These are phyloP conservation scores for Drosophila lacteicornis DNA, from an alignment of 1,140 invertebrate genomes.

Conservation along the genomic window DNA sequence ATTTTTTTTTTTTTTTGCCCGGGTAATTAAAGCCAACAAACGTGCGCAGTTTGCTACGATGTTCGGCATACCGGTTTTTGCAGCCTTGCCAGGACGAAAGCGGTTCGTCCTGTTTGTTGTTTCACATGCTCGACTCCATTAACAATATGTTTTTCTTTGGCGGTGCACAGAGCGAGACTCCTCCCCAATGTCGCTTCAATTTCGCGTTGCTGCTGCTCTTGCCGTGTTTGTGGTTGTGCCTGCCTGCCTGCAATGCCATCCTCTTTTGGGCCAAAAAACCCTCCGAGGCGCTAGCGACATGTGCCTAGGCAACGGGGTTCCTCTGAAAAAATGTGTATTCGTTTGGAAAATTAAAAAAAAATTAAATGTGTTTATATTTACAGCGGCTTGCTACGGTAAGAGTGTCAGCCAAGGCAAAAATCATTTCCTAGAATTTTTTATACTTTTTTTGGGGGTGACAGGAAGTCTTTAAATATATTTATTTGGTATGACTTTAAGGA, in stretches of 20 bases:
- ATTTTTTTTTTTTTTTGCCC: background rate
- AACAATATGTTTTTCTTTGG: slow-evolving; percentile 77
- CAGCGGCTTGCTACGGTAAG: background rate
- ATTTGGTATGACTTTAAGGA: background rate
- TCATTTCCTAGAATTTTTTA: background rate
- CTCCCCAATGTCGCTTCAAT: slow-evolving; percentile 48
- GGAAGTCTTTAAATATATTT: background rate
- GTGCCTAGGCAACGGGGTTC: slow-evolving; percentile 25
- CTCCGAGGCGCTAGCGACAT: slow-evolving; percentile 35
- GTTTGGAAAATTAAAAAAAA: slow-evolving; percentile 80
- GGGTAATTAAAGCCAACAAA: slow-evolving; percentile 34
- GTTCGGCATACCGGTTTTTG: slow-evolving; percentile 12
- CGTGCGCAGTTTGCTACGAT: slow-evolving; percentile 5
- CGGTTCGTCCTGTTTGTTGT: slow-evolving; percentile 66
- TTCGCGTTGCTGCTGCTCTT: slow-evolving; percentile 22
- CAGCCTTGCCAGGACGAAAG: slow-evolving; percentile 1
- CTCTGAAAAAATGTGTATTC: slow-evolving; percentile 64
- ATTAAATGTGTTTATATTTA: slow-evolving; percentile 73
- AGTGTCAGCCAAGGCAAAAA: slow-evolving; percentile 18
- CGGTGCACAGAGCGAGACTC: slow-evolving; percentile 28
- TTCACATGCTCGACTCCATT: slow-evolving; percentile 81
- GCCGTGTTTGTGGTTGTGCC: slow-evolving; percentile 50
- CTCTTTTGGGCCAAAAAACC: slow-evolving; percentile 3
- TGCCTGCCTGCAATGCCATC: slow-evolving; percentile 30
- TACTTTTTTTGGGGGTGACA: background rate